phyloP scores from a whole-genome alignment of 2,113 vertebrate genomes.

The Zosterops japonicus region DNA sequence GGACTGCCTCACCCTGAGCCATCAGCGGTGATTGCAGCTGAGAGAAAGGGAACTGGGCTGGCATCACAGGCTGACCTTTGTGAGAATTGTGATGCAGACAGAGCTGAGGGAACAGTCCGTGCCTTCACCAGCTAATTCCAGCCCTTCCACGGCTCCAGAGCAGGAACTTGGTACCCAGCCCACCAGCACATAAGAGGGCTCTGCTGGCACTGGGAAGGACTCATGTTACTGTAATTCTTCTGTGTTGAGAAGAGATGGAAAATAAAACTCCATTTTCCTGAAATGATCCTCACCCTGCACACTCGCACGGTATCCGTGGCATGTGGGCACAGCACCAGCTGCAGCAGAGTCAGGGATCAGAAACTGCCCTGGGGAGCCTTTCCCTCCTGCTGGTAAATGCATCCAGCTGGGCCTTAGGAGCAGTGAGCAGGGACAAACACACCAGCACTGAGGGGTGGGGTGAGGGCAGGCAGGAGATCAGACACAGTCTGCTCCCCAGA shows the following conservation, averaged over 20 bases:
- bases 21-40: accelerated
- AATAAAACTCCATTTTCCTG: not conserved
- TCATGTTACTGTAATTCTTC: conserved; percentile 12
- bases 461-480: not conserved
- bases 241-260: not conserved
- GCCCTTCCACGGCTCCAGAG: not conserved
- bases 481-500: not conserved
- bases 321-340: not conserved
- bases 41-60: not conserved
- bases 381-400: conserved; percentile 3
- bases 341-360: not conserved
- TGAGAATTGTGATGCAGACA: not conserved
- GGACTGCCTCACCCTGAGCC: not conserved
- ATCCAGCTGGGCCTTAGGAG: not conserved
- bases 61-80: not conserved
- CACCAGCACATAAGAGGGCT: not conserved
- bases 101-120: not conserved
- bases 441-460: accelerated
- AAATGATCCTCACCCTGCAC: not conserved
- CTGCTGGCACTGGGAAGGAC: not conserved
- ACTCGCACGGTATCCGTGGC: not conserved
- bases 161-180: conserved; percentile 35
- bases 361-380: not conserved
- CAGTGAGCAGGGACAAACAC: not conserved
- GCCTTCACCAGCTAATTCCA: not conserved